Conservation (phyloP, 2,113 vertebrate genomes). For the Callopanchax toddi region DNA sequence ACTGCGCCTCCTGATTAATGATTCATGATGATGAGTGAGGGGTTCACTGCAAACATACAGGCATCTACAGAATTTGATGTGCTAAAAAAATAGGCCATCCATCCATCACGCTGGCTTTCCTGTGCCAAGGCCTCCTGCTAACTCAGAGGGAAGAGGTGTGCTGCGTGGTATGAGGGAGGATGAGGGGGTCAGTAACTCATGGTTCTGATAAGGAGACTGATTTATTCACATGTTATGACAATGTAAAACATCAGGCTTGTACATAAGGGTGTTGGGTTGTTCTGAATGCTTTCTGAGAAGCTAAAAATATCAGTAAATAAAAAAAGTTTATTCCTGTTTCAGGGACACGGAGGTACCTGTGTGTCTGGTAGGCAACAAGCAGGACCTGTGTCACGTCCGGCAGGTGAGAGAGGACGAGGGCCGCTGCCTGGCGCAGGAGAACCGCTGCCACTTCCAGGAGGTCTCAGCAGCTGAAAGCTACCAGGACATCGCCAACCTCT, state of each 20-base stretch:
- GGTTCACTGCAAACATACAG: constrained; percentile 7
- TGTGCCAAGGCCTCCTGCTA: neutral
- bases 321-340: constrained; percentile 1
- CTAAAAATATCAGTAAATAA: no score
- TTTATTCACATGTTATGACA: neutral
- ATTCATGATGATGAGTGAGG: constrained; percentile 18
- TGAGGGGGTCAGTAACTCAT: neutral
- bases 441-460: constrained; percentile 79
- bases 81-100: constrained; percentile 5
- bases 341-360: constrained; percentile 75
- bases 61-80: neutral
- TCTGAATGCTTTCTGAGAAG: no score
- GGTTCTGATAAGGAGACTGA: neutral
- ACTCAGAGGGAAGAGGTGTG: neutral
- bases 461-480: constrained; percentile 81
- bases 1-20: constrained; percentile 28
- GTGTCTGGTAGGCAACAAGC: constrained; percentile 82
- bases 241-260: neutral
- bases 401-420: constrained; percentile 80
- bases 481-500: constrained; percentile 79
- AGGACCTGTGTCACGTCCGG: constrained; percentile 79
- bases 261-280: no score
- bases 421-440: constrained; percentile 71
- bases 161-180: neutral
- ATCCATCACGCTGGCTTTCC: neutral